Conservation (phyloP, 2,797 vertebrate species). For the Anabacerthia variegaticeps region DNA sequence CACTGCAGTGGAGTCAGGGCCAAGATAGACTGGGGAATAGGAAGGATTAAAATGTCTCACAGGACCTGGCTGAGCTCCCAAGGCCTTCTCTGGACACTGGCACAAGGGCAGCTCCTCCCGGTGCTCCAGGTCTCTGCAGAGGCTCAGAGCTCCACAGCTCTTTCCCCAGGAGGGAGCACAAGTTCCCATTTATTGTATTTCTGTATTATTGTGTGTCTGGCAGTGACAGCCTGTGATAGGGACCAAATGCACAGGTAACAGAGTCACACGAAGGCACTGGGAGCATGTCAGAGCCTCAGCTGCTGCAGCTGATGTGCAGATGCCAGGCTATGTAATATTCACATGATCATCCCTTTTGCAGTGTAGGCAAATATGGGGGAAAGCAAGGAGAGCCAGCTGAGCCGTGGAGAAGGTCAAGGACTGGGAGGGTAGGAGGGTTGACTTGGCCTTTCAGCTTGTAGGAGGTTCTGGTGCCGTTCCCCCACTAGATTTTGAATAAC, state of each 20-base stretch:
- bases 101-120: neutral
- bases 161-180: neutral
- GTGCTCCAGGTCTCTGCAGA: neutral
- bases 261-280: neutral
- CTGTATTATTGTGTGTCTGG: neutral
- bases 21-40: neutral
- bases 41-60: neutral
- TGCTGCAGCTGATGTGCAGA: constrained; percentile 41
- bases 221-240: neutral
- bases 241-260: neutral
- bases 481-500: neutral
- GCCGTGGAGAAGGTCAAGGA: neutral
- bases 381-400: neutral
- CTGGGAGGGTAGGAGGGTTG: neutral
- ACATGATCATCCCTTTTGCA: neutral
- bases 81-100: neutral
- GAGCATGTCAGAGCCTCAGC: neutral
- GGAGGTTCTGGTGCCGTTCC: neutral
- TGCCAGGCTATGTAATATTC: constrained; percentile 23
- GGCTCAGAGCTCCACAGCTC: neutral
- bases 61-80: neutral
- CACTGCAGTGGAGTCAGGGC: neutral
- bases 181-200: neutral
- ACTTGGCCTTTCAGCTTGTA: neutral
- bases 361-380: neutral